Base-by-base conservation (phyloP, 2,888 invertebrate species). In the Hoplodrina blanda region DNA sequence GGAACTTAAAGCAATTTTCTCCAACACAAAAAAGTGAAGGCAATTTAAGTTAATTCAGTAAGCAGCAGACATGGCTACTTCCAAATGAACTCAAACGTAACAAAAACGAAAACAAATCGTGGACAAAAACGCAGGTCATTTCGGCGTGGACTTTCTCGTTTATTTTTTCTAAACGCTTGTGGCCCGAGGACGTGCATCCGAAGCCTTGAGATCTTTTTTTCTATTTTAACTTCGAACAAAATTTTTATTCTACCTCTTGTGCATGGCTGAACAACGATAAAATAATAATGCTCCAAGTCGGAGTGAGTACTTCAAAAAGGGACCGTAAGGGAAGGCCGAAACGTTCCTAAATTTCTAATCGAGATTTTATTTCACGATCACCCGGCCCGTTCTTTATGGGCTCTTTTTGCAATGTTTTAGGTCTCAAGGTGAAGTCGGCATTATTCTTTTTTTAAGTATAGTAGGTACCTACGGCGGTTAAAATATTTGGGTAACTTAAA, bases 111-210 rank as follows among this genome's bases (percentile, higher is more conserved):
- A 95, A 95, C 94, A 95, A 95, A 95, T 92, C 93, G 88, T 92
- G 92, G 88, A 96, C 94, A 95, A 96, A 96, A 96, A 96, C 94
- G 92, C 95, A 94, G 96, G 95, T 95, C 95, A 95, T 95, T 95
- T 95, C 93, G 92, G 91, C 90, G 90, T 94, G 91, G 94, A 93
- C 92, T 94, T 91, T 93, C 93, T 93, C 89, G 92, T 95, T 94
- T 95, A 92, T 95, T 95, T 95, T 95, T 95, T 95, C 93, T 93
- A 93, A 93, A 85, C 91, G 87, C 87, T 37, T 86, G 82, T 88
- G 85, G 89, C 90, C 89, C 88, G 94, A 93, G 95, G 95, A 94
- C 96, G 94, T 95, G 95, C 94, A 95, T 95, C 94, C 92, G 92
- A 95, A 94, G 92, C 94, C 95, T 95, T 94, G 91, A 87, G 89